Evolutionary conservation across 2,797 vertebrate genomes (phyloP).

Genomic region (Gymnothorax reevesii): DNA sequence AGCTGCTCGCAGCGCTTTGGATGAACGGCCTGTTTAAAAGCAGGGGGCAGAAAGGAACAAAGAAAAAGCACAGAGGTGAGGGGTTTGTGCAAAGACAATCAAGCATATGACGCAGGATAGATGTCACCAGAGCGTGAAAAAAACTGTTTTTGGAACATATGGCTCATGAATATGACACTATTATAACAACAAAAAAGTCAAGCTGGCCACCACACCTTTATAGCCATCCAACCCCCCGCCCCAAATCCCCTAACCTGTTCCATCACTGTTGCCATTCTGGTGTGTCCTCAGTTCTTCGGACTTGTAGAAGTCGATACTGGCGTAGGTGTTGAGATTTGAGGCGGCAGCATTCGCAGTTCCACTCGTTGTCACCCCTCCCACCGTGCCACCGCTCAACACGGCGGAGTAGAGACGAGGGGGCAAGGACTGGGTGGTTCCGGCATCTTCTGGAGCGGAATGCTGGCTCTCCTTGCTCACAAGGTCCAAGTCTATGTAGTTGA

Average conservation of each 20-base stretch:
- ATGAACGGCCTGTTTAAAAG: slow-evolving; percentile 27
- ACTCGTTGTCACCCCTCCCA: slow-evolving; percentile 40
- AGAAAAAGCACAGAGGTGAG: neutral
- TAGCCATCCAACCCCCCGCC: too few species aligned
- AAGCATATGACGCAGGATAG: neutral
- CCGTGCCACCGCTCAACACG: slow-evolving; percentile 56
- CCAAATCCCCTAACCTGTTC: slow-evolving; percentile 66
- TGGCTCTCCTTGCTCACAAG: slow-evolving; percentile 67
- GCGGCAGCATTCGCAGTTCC: slow-evolving; percentile 42
- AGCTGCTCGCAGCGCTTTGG: slow-evolving; percentile 36
- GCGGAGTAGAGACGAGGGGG: slow-evolving; percentile 69
- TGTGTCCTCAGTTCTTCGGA: slow-evolving; percentile 71
- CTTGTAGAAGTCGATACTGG: slow-evolving; percentile 83
- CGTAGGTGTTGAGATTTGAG: slow-evolving; percentile 74
- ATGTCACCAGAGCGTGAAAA: neutral
- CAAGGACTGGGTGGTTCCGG: slow-evolving; percentile 58
- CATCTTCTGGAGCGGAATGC: slow-evolving; percentile 60
- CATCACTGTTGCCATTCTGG: slow-evolving; percentile 71
- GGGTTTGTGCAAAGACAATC: neutral
- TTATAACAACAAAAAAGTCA: neutral
- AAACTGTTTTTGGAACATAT: neutral
- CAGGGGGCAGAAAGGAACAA: neutral
- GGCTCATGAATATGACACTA: neutral
- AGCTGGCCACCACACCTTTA: neutral
- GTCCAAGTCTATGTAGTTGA: slow-evolving; percentile 84